Evolutionary conservation across 92 coral and sea anemone species (phyloP).

Genomic region (Umimayanthus chanpuru): DNA sequence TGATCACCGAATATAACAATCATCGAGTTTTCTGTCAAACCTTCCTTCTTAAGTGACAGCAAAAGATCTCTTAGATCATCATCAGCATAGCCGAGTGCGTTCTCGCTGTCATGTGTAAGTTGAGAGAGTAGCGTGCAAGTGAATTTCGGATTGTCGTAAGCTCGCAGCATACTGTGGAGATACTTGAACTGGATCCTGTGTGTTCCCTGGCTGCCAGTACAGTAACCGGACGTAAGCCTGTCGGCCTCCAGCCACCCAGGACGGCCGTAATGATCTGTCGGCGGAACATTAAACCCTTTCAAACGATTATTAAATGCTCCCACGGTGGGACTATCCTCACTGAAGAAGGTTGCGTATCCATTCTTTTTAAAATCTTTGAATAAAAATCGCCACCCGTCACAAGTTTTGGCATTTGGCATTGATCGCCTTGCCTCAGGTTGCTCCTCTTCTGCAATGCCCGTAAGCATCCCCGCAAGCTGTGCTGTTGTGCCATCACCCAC

Average conservation of each 20-base stretch:
- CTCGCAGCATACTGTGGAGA: slow-evolving; percentile 57
- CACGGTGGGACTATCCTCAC: slow-evolving; percentile 67
- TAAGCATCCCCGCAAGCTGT: slow-evolving; percentile 74
- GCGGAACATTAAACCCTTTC: slow-evolving; percentile 72
- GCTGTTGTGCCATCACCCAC: slow-evolving; percentile 86
- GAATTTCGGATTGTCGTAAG: slow-evolving; percentile 69
- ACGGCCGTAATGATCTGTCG: slow-evolving; percentile 83
- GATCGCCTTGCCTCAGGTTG: slow-evolving; percentile 72
- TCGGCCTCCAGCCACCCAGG: slow-evolving; percentile 75
- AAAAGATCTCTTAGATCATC: slow-evolving; percentile 53
- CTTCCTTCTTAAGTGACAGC: slow-evolving; percentile 45
- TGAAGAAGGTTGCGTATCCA: slow-evolving; percentile 81
- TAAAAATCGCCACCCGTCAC: slow-evolving; percentile 76
- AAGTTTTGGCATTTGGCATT: slow-evolving; percentile 43
- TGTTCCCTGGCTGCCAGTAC: slow-evolving; percentile 65
- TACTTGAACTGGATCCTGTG: slow-evolving; percentile 68
- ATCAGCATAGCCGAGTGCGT: slow-evolving; percentile 55
- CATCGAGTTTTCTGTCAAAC: slow-evolving; percentile 52
- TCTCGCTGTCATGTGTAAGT: slow-evolving; percentile 43
- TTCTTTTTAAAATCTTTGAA: slow-evolving; percentile 61
- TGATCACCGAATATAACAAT: slow-evolving; percentile 68
- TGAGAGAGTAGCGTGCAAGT: slow-evolving; percentile 42
- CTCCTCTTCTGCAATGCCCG: slow-evolving; percentile 68
- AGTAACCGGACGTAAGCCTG: slow-evolving; percentile 20
- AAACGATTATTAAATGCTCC: slow-evolving; percentile 79